Evolutionary conservation across 2,888 invertebrate genomes (phyloP).

Genomic region (Oscheius sp.): DNA sequence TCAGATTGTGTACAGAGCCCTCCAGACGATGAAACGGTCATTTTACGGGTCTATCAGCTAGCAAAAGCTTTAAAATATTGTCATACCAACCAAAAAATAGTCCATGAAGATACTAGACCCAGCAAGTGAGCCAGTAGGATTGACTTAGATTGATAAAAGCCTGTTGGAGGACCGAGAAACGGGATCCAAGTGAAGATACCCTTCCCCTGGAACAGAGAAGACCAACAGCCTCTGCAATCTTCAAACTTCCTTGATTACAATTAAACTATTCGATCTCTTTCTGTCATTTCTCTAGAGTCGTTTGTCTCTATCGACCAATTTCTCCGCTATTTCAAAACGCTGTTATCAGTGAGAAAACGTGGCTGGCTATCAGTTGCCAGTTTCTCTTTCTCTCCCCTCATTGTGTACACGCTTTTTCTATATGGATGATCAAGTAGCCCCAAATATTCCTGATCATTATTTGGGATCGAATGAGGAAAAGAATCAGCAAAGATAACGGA

Average conservation of each 20-base stretch:
- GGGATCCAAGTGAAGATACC: not conserved
- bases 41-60: constrained; percentile 15
- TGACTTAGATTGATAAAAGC: constrained; percentile 1
- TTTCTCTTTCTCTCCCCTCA: not conserved
- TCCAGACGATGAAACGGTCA: not conserved
- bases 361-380: not conserved
- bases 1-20: not conserved
- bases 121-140: not conserved
- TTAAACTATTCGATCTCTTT: not conserved
- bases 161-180: constrained; percentile 26
- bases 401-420: not conserved
- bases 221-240: not conserved
- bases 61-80: constrained; percentile 7
- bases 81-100: not conserved
- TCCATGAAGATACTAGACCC: not conserved
- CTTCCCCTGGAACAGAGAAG: not conserved
- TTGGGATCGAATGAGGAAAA: not conserved
- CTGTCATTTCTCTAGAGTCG: not conserved
- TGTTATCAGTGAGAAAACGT: constrained; percentile 7
- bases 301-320: not conserved
- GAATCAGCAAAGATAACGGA: not conserved
- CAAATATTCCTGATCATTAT: not conserved
- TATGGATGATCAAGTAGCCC: not conserved
- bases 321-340: not conserved
- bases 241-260: constrained; percentile 21